Conservation (phyloP, 2,113 vertebrate species). For the Limanda limanda region DNA sequence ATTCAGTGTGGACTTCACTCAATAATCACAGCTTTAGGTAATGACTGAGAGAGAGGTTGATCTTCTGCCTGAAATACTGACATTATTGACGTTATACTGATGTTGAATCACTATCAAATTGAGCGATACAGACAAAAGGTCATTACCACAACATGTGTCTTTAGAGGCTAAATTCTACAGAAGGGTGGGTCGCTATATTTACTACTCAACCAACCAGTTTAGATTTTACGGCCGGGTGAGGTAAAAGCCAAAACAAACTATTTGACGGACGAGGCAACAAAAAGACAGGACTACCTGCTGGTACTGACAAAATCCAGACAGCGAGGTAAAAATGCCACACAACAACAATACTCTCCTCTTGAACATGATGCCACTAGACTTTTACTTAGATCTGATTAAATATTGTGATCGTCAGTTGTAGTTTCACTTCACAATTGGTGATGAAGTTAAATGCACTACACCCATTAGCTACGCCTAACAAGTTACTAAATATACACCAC, state of each 20-base stretch:
- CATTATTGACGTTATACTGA: no score
- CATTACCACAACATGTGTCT: not conserved
- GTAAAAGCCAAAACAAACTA: constrained; percentile 1
- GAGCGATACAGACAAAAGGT: not conserved
- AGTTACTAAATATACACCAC: not conserved
- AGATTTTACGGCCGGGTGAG: not conserved
- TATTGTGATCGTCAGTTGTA: not conserved
- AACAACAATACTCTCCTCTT: not conserved
- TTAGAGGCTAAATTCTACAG: not conserved
- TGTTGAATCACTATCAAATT: not conserved
- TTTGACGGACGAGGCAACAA: not conserved
- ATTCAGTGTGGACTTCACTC: not conserved
- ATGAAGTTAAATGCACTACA: not conserved
- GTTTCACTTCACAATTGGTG: not conserved
- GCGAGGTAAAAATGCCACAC: not conserved
- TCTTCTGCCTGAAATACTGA: not conserved
- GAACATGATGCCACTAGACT: not conserved
- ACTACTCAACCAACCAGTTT: constrained; percentile 58
- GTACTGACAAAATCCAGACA: not conserved
- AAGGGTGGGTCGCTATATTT: constrained; percentile 25
- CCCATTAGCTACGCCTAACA: not conserved
- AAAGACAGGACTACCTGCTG: not conserved
- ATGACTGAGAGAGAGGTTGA: not conserved
- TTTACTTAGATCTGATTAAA: no score
- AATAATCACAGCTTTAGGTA: not conserved